Percentiles rank a stretch among this genome's conserved stretches.
Evolutionary conservation across 2,888 invertebrate species (phyloP).

Genomic region (Cephus runcator): DNA sequence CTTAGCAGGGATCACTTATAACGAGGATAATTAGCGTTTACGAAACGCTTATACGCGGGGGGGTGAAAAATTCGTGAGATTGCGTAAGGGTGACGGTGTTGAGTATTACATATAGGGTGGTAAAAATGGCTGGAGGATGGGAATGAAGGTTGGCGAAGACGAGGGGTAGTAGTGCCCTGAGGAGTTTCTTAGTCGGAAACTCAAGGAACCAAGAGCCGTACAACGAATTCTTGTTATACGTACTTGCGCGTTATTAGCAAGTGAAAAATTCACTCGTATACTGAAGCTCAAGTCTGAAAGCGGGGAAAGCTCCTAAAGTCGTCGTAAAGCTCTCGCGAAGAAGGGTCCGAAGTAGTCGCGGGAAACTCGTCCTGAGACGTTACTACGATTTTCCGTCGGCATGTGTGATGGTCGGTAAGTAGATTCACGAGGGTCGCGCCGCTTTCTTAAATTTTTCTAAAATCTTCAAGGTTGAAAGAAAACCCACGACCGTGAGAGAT

Average conservation of each 20-base stretch:
- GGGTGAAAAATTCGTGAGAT: not conserved
- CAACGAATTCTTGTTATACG: conserved; percentile 29
- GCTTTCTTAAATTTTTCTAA: not conserved
- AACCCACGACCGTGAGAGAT: not conserved
- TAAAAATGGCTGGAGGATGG: not conserved
- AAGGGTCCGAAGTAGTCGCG: not conserved
- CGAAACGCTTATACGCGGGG: conserved; percentile 11
- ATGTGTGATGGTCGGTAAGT: not conserved
- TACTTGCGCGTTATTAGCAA: conserved; percentile 41
- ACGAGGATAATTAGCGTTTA: conserved; percentile 23
- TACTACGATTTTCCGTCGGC: not conserved
- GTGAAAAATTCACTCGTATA: conserved; percentile 27
- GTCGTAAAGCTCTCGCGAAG: not conserved
- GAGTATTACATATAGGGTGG: not conserved
- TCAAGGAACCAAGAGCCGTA: conserved; percentile 15
- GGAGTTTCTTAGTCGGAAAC: conserved; percentile 18
- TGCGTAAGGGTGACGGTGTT: not conserved
- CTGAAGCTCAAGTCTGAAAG: conserved; percentile 1
- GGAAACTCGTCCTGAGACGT: not conserved
- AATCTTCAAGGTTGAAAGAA: not conserved
- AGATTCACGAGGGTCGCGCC: not conserved
- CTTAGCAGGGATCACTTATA: conserved; percentile 16
- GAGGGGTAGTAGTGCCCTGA: conserved; percentile 4
- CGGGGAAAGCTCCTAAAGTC: conserved; percentile 28
- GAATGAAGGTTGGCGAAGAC: not conserved